phyloP scores from a whole-genome alignment of 2,888 invertebrate species.

The Nasonia oneida region DNA sequence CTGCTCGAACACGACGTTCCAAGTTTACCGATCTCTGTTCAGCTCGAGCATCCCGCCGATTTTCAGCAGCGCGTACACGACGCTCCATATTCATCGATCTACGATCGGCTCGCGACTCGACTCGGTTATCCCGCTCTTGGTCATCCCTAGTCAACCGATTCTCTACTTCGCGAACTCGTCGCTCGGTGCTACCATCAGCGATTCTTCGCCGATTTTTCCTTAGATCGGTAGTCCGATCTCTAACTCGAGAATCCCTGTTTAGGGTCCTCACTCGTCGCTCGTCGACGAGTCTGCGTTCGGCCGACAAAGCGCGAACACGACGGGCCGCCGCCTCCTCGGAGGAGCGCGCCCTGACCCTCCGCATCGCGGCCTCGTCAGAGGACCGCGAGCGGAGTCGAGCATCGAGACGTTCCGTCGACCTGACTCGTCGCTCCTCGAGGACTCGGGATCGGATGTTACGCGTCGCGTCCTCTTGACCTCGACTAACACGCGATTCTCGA shows the following conservation, averaged over 20 bases:
- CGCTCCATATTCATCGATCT: neutral
- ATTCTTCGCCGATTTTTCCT: neutral
- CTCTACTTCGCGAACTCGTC: neutral
- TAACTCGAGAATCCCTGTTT: neutral
- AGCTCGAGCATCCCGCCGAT: neutral
- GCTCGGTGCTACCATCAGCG: neutral
- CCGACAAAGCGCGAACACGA: slow-evolving; percentile 1
- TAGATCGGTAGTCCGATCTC: neutral
- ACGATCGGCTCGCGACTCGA: neutral
- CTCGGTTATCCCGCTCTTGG: neutral
- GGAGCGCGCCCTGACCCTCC: neutral
- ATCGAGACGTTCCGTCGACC: slow-evolving; percentile 17
- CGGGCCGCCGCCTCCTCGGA: neutral
- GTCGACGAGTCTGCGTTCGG: slow-evolving; percentile 7
- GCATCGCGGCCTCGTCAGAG: slow-evolving; percentile 60
- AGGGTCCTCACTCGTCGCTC: slow-evolving; percentile 38
- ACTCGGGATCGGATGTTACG: neutral
- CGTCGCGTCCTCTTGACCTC: neutral
- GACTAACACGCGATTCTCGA: neutral
- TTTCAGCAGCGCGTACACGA: neutral
- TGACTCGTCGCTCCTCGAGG: slow-evolving; percentile 1
- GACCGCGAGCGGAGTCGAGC: slow-evolving; percentile 55
- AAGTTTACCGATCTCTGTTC: neutral
- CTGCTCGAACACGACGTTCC: neutral
- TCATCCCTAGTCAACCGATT: neutral